Conservation (phyloP, 2,113 vertebrate species). For the Camelus bactrianus region DNA sequence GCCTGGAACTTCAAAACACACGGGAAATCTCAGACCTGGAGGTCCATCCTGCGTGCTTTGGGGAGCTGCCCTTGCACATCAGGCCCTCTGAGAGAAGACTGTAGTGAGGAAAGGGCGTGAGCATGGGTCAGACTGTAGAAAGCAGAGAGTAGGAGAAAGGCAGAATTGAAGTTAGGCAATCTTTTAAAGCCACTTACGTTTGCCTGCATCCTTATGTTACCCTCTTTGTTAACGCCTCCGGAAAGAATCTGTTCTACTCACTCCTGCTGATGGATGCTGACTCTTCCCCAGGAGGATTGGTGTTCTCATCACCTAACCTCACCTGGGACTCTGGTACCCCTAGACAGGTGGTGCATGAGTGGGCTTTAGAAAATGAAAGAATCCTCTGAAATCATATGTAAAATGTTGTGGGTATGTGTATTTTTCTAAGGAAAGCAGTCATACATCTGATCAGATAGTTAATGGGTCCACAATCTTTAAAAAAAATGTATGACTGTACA, state of each 20-base stretch:
- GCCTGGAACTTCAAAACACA: not conserved
- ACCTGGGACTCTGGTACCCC: not conserved
- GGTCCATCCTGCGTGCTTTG: not conserved
- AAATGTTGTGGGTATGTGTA: not conserved
- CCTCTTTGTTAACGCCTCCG: slow-evolving; percentile 6
- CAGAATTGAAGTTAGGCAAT: not conserved
- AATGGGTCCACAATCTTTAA: not conserved
- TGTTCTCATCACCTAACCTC: slow-evolving; percentile 16
- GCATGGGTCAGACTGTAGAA: not conserved
- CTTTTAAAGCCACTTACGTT: not conserved
- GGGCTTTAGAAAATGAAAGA: slow-evolving; percentile 7
- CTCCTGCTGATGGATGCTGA: not conserved
- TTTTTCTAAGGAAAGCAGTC: not conserved
- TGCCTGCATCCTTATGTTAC: not conserved
- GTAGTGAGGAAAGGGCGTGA: not conserved
- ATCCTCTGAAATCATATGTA: slow-evolving; percentile 9
- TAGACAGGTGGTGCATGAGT: not conserved
- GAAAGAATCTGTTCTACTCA: not conserved
- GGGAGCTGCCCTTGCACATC: not conserved
- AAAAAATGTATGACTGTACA: too few relatives aligned
- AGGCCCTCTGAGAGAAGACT: not conserved
- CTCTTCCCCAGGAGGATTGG: not conserved
- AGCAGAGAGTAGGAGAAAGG: not conserved
- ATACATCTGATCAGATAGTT: slow-evolving; percentile 28
- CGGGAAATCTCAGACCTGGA: not conserved